A percentile compares a stretch with the other conserved stretches of the same genome.
Evolutionary conservation across 2,888 invertebrate species (phyloP).

Genomic region (Dicranocentrus wangi): DNA sequence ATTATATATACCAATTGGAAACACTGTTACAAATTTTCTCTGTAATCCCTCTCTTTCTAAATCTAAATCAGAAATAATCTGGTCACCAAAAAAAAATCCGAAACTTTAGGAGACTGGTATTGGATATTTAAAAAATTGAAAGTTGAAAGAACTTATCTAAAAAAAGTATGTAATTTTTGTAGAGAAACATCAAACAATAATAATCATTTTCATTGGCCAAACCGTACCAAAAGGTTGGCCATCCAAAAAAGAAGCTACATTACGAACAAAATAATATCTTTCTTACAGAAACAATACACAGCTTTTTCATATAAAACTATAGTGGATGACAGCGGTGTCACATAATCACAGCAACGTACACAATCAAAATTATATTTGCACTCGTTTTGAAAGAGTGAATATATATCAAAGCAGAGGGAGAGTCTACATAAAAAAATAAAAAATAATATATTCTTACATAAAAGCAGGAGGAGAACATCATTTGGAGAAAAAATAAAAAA

Average conservation of each 20-base stretch:
- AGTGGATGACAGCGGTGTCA: background rate
- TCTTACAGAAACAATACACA: constrained; percentile 36
- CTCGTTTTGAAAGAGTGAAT: constrained; percentile 27
- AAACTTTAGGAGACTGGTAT: constrained; percentile 47
- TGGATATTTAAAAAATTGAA: constrained; percentile 25
- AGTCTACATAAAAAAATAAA: no score
- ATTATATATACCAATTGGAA: constrained; percentile 22
- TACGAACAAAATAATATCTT: constrained; percentile 38
- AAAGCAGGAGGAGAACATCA: background rate
- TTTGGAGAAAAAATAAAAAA: background rate
- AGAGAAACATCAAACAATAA: constrained; percentile 30
- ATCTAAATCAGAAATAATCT: constrained; percentile 8
- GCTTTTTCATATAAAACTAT: constrained; percentile 9
- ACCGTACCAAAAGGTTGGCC: constrained; percentile 25
- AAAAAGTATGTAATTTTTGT: constrained; percentile 13
- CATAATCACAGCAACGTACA: constrained; percentile 37
- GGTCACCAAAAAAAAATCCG: constrained; percentile 8
- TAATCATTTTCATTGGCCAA: constrained; percentile 23
- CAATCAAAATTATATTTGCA: constrained; percentile 47
- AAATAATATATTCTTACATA: constrained; percentile 8
- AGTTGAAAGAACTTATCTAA: constrained; percentile 25
- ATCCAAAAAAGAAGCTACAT: constrained; percentile 36
- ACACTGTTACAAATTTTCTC: constrained; percentile 31
- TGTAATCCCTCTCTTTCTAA: constrained; percentile 25
- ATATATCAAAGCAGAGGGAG: constrained; percentile 22